phyloP scores from a whole-genome alignment of 2,797 vertebrate genomes.

The Naso thynnoides region DNA sequence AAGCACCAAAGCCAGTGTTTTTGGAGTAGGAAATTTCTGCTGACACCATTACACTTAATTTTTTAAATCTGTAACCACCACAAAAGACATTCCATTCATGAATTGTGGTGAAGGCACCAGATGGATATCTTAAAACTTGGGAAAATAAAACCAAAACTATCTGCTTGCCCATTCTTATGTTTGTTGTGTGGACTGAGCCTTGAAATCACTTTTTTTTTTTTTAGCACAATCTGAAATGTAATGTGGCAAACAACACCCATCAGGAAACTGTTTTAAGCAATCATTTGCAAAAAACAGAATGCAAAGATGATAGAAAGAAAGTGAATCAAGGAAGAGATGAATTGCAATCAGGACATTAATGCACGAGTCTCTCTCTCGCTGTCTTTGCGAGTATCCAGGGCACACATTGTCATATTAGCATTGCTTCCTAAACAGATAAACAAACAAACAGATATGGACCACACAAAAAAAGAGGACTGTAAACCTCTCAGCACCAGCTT shows the following conservation, averaged over 20 bases:
- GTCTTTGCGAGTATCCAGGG: slow-evolving; percentile 77
- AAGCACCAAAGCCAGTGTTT: not conserved
- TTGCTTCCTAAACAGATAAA: slow-evolving; percentile 45
- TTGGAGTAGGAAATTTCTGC: not conserved
- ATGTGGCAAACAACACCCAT: slow-evolving; percentile 40
- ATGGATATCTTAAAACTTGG: too few relatives aligned
- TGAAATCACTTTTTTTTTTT: not conserved
- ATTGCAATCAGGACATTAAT: slow-evolving; percentile 56
- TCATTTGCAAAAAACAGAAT: too few relatives aligned
- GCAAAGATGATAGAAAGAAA: slow-evolving; percentile 16
- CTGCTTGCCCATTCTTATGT: not conserved
- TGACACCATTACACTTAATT: not conserved
- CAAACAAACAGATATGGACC: slow-evolving; percentile 28
- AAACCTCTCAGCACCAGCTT: slow-evolving; percentile 50
- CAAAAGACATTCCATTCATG: not conserved
- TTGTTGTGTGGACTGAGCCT: not conserved
- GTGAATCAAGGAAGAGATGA: slow-evolving; percentile 19
- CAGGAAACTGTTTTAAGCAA: not conserved
- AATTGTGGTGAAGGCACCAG: not conserved
- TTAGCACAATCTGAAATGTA: not conserved
- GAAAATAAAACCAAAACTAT: not conserved
- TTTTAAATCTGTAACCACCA: not conserved
- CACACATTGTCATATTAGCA: slow-evolving; percentile 76
- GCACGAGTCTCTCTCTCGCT: slow-evolving; percentile 56
- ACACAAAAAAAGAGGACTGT: slow-evolving; percentile 24